phyloP scores from a whole-genome alignment of 2,888 invertebrate species.

The Steromphala cineraria region DNA sequence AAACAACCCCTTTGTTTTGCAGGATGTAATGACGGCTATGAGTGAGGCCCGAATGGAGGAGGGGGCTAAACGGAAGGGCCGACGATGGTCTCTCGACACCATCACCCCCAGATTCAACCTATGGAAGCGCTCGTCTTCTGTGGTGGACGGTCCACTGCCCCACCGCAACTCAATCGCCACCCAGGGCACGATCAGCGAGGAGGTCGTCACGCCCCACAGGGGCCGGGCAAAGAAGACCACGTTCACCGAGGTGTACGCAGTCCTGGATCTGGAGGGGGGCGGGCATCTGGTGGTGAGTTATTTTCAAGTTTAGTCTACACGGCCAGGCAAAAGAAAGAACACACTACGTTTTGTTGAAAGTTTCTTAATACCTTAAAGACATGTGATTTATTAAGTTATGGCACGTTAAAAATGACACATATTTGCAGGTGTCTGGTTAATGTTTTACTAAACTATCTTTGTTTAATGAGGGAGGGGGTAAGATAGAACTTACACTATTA shows the following conservation, averaged over 20 bases:
- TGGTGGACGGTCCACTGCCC: neutral
- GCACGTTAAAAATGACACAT: too few species aligned
- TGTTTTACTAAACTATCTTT: too few species aligned
- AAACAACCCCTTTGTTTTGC: neutral
- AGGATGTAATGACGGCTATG: neutral
- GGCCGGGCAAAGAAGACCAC: neutral
- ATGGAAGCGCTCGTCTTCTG: neutral
- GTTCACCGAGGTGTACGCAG: neutral
- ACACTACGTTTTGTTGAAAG: too few species aligned
- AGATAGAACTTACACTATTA: too few species aligned
- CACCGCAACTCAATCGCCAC: neutral
- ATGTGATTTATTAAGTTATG: too few species aligned
- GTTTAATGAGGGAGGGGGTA: too few species aligned
- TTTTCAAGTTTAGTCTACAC: too few species aligned
- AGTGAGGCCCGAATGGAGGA: neutral
- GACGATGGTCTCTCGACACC: neutral
- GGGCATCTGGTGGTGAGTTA: neutral
- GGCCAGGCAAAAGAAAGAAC: too few species aligned
- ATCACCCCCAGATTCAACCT: neutral
- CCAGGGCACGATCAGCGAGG: neutral
- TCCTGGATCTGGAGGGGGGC: neutral
- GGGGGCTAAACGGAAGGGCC: neutral
- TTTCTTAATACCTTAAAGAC: too few species aligned
- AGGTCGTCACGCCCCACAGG: neutral
- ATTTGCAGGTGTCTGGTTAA: too few species aligned